A percentile compares a stretch with the other conserved stretches of the same genome.
phyloP scores from a whole-genome alignment of 2,797 vertebrate genomes.

The Fistularia commersonii region DNA sequence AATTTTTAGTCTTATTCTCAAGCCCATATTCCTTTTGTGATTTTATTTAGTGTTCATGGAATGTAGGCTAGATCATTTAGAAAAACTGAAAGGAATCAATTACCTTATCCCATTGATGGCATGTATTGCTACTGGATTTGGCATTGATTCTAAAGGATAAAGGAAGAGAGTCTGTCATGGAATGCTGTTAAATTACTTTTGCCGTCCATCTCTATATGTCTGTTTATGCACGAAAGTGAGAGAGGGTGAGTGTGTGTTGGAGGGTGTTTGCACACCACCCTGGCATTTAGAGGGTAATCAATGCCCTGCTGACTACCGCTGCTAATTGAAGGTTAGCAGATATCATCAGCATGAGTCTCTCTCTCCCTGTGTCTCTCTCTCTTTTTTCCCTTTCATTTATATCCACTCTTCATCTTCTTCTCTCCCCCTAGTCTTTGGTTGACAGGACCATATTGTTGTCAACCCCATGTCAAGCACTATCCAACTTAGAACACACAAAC shows the following conservation, averaged over 20 bases:
- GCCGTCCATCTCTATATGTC: slow-evolving; percentile 3
- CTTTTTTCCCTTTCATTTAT: slow-evolving; percentile 31
- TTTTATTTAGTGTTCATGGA: too few relatives aligned
- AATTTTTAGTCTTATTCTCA: too few relatives aligned
- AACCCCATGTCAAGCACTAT: too few relatives aligned
- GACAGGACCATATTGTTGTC: background rate
- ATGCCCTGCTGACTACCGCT: slow-evolving; percentile 72
- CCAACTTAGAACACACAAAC: too few relatives aligned
- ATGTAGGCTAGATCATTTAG: too few relatives aligned
- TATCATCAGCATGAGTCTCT: slow-evolving; percentile 60
- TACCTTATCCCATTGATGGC: too few relatives aligned
- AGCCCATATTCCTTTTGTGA: too few relatives aligned
- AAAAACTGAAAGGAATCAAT: too few relatives aligned
- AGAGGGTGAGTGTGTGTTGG: slow-evolving; percentile 27
- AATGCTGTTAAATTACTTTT: too few relatives aligned
- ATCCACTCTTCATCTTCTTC: slow-evolving; percentile 14
- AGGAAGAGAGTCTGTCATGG: too few relatives aligned
- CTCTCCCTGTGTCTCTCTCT: slow-evolving; percentile 35
- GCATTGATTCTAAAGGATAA: too few relatives aligned
- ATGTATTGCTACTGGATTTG: too few relatives aligned
- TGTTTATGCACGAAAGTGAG: slow-evolving; percentile 14
- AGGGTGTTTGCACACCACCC: slow-evolving; percentile 45
- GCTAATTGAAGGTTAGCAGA: slow-evolving; percentile 82
- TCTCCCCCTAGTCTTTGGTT: slow-evolving; percentile 1
- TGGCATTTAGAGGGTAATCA: slow-evolving; percentile 80